phyloP scores from a whole-genome alignment of 2,113 vertebrate species.

The Charadrius vociferus region DNA sequence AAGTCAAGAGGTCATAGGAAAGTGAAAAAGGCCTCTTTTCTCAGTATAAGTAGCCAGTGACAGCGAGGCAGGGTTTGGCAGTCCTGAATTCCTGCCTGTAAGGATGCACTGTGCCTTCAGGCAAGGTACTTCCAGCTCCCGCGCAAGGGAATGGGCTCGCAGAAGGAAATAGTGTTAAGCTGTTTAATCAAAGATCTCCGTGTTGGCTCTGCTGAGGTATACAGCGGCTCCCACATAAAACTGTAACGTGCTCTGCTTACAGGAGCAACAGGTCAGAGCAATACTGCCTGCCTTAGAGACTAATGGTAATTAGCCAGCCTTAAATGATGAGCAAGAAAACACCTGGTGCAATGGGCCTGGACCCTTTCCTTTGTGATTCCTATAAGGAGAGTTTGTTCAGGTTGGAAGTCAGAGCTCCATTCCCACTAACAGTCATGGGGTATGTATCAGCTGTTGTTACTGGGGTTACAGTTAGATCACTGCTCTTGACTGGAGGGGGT shows the following conservation, averaged over 20 bases:
- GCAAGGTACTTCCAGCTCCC: constrained; percentile 21
- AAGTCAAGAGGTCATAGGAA: constrained; percentile 59
- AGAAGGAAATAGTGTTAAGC: not conserved
- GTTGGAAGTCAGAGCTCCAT: not conserved
- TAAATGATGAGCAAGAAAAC: not conserved
- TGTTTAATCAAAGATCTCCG: not conserved
- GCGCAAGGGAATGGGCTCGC: not conserved
- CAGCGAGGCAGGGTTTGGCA: not conserved
- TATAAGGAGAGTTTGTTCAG: not conserved
- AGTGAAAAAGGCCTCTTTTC: constrained; percentile 42
- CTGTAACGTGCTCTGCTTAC: not conserved
- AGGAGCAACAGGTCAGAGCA: not conserved
- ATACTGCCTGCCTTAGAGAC: not conserved
- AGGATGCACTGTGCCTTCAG: constrained; percentile 44
- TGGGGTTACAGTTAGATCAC: not conserved
- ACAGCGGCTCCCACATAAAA: not conserved
- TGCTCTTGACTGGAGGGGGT: not conserved
- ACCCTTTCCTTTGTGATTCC: not conserved
- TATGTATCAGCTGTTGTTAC: not conserved
- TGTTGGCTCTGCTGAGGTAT: not conserved
- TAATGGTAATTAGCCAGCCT: not conserved
- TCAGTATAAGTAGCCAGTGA: constrained; percentile 36
- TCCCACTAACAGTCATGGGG: not conserved
- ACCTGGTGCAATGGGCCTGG: not conserved
- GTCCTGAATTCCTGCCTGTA: constrained; percentile 20